phyloP scores from a whole-genome alignment of 2,888 invertebrate genomes.

The Platycnemis pennipes region DNA sequence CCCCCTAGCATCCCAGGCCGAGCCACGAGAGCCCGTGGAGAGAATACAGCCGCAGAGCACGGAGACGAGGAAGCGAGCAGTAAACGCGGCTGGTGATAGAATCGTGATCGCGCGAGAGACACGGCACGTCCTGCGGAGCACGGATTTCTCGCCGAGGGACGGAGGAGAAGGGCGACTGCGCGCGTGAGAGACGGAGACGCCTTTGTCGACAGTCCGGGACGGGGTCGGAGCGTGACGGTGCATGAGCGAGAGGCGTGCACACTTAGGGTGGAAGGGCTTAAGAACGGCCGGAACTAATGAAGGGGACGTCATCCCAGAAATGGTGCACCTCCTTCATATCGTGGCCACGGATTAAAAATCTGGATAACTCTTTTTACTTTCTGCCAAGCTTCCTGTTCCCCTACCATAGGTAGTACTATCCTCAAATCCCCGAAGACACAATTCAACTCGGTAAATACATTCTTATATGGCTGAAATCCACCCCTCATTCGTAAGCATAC shows the following conservation, averaged over 20 bases:
- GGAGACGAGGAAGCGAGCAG: neutral
- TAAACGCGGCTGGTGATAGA: neutral
- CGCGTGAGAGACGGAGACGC: neutral
- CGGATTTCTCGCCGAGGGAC: neutral
- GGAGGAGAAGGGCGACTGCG: neutral
- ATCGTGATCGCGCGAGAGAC: neutral
- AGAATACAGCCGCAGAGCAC: neutral
- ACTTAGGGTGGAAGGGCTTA: neutral
- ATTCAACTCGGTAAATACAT: too few species aligned
- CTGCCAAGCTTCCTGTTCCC: too few species aligned
- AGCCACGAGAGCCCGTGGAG: neutral
- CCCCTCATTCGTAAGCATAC: too few species aligned
- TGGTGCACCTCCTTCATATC: too few species aligned
- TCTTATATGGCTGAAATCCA: too few species aligned
- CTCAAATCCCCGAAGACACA: too few species aligned
- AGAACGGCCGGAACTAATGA: neutral
- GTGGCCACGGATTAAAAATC: too few species aligned
- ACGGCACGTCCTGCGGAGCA: neutral
- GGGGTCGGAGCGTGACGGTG: neutral
- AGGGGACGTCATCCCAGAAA: neutral
- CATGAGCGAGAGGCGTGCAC: neutral
- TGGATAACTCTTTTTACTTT: too few species aligned
- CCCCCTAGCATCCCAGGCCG: too few species aligned
- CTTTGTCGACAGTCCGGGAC: neutral
- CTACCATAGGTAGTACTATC: too few species aligned